phyloP scores from a whole-genome alignment of 2,113 vertebrate genomes.

The Carettochelys insculpta region DNA sequence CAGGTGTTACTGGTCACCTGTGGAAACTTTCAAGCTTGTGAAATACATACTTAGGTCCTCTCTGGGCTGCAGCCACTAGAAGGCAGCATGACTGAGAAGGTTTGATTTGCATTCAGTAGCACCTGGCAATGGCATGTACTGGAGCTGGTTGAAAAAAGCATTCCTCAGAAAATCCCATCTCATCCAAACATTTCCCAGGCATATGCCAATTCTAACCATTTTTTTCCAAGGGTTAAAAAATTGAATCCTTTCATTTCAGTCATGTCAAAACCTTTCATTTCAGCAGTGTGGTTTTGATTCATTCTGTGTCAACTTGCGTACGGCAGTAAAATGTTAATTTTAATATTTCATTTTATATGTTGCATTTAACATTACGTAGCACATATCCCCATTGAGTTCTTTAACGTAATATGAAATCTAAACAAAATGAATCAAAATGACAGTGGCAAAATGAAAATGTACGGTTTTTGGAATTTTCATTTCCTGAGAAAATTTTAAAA shows the following conservation, averaged over 20 bases:
- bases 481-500: conserved; percentile 62
- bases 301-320: conserved; percentile 23
- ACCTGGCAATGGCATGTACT: too few relatives aligned
- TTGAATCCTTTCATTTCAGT: neutral
- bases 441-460: conserved; percentile 45
- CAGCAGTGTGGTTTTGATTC: neutral
- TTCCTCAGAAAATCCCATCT: neutral
- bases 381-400: conserved; percentile 47
- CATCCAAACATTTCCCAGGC: neutral
- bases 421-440: conserved; percentile 19
- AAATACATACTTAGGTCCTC: fast-evolving
- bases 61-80: neutral
- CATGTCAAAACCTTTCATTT: neutral
- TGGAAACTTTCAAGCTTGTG: neutral
- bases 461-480: conserved; percentile 49
- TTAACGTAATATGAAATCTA: conserved; percentile 32
- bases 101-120: neutral
- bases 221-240: neutral
- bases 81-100: neutral
- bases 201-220: neutral
- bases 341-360: neutral
- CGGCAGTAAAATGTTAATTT: conserved; percentile 18
- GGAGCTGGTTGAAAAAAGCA: neutral
- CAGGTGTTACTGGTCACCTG: fast-evolving
- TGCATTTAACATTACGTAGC: conserved; percentile 32